Evolutionary conservation across 1,140 invertebrate species (phyloP), one percentile per base, ranked within the genome.

Genomic region (Drosophila melanica): DNA sequence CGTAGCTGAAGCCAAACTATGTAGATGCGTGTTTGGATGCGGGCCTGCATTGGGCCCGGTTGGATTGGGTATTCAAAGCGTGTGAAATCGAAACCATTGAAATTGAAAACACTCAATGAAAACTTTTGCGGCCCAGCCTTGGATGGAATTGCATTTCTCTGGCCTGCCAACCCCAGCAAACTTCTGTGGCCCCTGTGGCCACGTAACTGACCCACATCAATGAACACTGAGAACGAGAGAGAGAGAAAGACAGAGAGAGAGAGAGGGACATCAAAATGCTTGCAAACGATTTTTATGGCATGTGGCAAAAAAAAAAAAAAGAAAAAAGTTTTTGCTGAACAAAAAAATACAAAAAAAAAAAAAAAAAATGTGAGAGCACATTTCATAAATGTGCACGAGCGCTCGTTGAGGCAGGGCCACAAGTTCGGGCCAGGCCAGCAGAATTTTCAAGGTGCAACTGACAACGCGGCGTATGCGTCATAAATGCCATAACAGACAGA

Each of bases 71-170:
- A 58, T 85, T 51, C 60, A 70, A 59, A 65, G 72, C 84, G 84
- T 87, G 82, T 76, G 82, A 87, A 89, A 87, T 82, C 79, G 82
- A 86, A 82, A 82, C 84, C 68, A 82, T 73, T 87, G 68, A 86
- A 86, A 86, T 77, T 75, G 84, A 87, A 87, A 87, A 79, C 84
- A 66, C 72, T 69, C 76, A 77, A 79, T 87, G 82, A 79, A 87
- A 79, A 89, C 57, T 87, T 86, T 70, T 77, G 76, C 35, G 67
- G 67, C 57, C 30, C 71, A 86, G 76, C 82, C 82, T 87, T 82
- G 79, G 68, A 68, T 73, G 87, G 72, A 79, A 82, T 85, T 85
- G 81, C 79, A 86, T 82, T 85, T 85, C 74, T 47, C 54, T 60
- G 33, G 14, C 23, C n/a, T 16, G 39, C 39, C 48, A 50, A 58